Conservation (phyloP, 2,113 vertebrate genomes). For the Asarcornis scutulata region DNA sequence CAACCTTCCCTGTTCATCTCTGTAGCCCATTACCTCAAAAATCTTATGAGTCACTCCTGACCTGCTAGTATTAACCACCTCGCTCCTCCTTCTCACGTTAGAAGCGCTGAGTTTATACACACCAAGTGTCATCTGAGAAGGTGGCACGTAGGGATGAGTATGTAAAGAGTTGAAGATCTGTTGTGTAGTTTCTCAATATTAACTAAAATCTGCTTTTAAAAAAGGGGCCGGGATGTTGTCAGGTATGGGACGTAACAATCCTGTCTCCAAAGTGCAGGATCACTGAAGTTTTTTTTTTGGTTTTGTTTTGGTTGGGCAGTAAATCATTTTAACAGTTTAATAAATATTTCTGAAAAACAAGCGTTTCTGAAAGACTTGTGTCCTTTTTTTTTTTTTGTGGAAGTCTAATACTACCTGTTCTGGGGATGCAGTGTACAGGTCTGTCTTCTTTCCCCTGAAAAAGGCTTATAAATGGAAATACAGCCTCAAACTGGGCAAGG, state of each 20-base stretch:
- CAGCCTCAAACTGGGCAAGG: background rate
- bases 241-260: background rate
- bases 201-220: conserved; percentile 13
- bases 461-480: background rate
- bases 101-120: background rate
- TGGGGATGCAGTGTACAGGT: background rate
- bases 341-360: conserved; percentile 66
- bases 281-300: background rate
- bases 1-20: background rate
- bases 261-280: conserved; percentile 17
- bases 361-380: background rate
- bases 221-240: conserved; percentile 11
- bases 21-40: background rate
- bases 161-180: background rate
- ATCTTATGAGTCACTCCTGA: background rate
- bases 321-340: conserved; percentile 70
- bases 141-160: rapidly evolving
- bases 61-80: background rate
- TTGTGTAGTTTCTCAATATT: background rate
- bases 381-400: background rate
- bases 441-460: background rate
- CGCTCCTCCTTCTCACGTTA: rapidly evolving
- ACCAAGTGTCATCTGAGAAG: background rate
- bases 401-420: background rate
- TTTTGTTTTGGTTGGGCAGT: background rate